Conservation (phyloP, 2,888 invertebrate species). For the Linnaemya tessellans region DNA sequence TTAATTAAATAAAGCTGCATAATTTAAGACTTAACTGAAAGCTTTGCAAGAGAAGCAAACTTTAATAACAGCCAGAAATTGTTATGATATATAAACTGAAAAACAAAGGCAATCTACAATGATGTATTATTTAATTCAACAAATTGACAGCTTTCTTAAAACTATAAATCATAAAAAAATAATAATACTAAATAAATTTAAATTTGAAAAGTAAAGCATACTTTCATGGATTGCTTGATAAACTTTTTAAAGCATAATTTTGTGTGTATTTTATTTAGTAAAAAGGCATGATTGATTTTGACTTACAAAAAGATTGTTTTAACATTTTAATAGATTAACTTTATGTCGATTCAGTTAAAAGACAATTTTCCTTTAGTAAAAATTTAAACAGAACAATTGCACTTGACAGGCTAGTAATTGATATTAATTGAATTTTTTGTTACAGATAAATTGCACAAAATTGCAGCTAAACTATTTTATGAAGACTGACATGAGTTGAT, state of each 20-base stretch:
- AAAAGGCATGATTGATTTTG: not conserved
- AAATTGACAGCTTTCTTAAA: not conserved
- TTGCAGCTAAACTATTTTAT: not conserved
- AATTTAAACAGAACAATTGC: constrained; percentile 30
- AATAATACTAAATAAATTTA: not conserved
- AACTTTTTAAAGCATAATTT: constrained; percentile 4
- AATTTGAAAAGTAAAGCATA: not conserved
- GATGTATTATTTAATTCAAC: not conserved
- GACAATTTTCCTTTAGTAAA: not conserved
- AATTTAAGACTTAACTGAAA: constrained; percentile 8
- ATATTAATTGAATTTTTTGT: constrained; percentile 26
- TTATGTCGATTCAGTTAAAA: constrained; percentile 2
- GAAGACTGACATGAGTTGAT: not conserved
- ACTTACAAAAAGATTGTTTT: not conserved
- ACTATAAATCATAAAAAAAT: not conserved
- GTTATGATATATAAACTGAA: not conserved
- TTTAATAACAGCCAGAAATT: not conserved
- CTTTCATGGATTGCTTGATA: not conserved
- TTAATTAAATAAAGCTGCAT: constrained; percentile 11
- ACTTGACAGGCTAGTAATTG: constrained; percentile 42
- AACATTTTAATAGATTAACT: not conserved
- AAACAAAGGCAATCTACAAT: not conserved
- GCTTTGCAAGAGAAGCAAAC: not conserved
- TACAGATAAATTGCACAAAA: not conserved
- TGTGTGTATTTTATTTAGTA: not conserved